phyloP scores from a whole-genome alignment of 2,888 invertebrate species.

The Dynastes tityus region DNA sequence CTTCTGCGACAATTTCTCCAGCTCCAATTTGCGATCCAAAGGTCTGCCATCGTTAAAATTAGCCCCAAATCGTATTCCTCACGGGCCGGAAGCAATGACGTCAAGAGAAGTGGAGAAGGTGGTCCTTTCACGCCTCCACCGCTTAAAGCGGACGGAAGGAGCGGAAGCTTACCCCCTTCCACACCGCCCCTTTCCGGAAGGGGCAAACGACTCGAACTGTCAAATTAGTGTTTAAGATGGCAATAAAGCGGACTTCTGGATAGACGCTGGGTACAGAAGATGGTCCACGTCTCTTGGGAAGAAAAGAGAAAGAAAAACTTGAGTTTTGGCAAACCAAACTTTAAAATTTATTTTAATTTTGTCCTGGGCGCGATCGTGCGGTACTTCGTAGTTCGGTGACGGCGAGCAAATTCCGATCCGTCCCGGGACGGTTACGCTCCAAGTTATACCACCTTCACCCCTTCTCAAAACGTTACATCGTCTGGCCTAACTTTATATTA shows the following conservation, averaged over 20 bases:
- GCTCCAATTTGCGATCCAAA: no score
- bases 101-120: no score
- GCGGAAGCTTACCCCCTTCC: no score
- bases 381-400: no score
- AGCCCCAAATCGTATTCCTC: no score
- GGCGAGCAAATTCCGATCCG: background rate
- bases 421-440: background rate
- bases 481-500: constrained; percentile 10
- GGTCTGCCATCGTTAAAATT: no score
- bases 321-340: background rate
- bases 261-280: background rate
- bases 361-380: background rate
- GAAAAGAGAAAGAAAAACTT: background rate
- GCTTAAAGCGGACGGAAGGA: no score
- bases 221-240: constrained; percentile 24
- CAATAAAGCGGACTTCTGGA: constrained; percentile 6
- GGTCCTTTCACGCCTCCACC: no score
- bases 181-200: background rate
- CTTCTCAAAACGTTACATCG: background rate
- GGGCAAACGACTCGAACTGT: constrained; percentile 10
- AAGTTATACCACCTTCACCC: background rate
- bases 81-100: no score
- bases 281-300: background rate
- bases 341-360: constrained; percentile 12
- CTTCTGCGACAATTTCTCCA: no score